Conservation (phyloP, 2,888 invertebrate genomes). For the Melinaea menophilus region DNA sequence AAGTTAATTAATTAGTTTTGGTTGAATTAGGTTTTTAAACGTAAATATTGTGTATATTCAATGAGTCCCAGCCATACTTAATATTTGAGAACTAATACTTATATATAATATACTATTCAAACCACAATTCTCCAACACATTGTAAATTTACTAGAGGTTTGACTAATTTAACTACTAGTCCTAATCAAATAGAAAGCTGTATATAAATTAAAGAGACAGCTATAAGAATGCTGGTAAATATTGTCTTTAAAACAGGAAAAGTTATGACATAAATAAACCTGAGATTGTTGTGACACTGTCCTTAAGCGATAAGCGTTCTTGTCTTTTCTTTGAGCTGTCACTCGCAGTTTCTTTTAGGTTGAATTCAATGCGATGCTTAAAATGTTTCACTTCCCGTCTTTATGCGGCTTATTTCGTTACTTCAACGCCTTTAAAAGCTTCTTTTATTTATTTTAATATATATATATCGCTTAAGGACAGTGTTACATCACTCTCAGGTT, state of each 20-base stretch:
- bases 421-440: background rate
- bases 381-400: constrained; percentile 8
- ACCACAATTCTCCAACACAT: background rate
- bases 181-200: constrained; percentile 5
- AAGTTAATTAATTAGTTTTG: no score
- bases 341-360: constrained; percentile 25
- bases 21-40: background rate
- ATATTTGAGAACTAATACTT: no score
- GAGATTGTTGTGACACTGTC: constrained; percentile 27
- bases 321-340: constrained; percentile 27
- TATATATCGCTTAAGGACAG: constrained; percentile 27
- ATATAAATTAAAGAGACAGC: constrained; percentile 11
- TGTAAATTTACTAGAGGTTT: constrained; percentile 2
- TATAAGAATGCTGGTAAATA: constrained; percentile 10
- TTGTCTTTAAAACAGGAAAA: constrained; percentile 19
- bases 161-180: constrained; percentile 8
- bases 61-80: no score
- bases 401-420: constrained; percentile 7
- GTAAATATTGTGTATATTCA: background rate
- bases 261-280: constrained; percentile 21
- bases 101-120: background rate
- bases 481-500: constrained; percentile 25
- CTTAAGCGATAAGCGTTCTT: constrained; percentile 28
- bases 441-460: no score
- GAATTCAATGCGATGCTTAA: constrained; percentile 12